phyloP scores from a whole-genome alignment of 2,888 invertebrate genomes.

The Ennomos fuscantarius region DNA sequence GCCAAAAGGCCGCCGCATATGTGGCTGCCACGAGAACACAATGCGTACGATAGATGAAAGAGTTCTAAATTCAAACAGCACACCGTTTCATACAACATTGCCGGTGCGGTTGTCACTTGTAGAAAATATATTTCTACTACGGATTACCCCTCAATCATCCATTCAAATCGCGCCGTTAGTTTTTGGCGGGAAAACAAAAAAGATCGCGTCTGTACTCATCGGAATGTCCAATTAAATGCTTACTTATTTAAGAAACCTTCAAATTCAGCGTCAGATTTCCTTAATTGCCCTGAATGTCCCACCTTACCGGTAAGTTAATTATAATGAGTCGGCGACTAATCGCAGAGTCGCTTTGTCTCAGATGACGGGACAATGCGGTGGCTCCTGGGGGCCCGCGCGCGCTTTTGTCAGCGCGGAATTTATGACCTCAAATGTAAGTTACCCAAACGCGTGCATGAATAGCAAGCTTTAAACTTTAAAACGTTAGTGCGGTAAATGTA shows the following conservation, averaged over 20 bases:
- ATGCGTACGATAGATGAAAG: no score
- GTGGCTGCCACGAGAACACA: no score
- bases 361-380: slow-evolving; percentile 71
- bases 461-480: slow-evolving; percentile 30
- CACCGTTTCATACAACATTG: no score
- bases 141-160: no score
- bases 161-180: no score
- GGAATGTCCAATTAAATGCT: neutral
- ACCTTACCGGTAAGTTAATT: slow-evolving; percentile 55
- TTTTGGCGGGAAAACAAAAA: no score
- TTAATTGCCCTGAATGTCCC: slow-evolving; percentile 19
- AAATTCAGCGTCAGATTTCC: slow-evolving; percentile 3
- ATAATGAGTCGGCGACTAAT: slow-evolving; percentile 69
- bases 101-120: no score
- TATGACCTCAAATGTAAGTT: slow-evolving; percentile 27
- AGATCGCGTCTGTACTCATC: no score
- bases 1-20: no score
- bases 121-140: no score
- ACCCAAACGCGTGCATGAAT: slow-evolving; percentile 25
- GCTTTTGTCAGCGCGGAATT: slow-evolving; percentile 28
- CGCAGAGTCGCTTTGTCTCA: slow-evolving; percentile 70
- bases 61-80: no score
- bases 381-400: slow-evolving; percentile 13
- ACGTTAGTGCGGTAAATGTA: slow-evolving; percentile 7
- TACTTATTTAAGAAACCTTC: slow-evolving; percentile 4